Evolutionary conservation across 2,888 invertebrate species (phyloP).

Genomic region (Philereme transversata): DNA sequence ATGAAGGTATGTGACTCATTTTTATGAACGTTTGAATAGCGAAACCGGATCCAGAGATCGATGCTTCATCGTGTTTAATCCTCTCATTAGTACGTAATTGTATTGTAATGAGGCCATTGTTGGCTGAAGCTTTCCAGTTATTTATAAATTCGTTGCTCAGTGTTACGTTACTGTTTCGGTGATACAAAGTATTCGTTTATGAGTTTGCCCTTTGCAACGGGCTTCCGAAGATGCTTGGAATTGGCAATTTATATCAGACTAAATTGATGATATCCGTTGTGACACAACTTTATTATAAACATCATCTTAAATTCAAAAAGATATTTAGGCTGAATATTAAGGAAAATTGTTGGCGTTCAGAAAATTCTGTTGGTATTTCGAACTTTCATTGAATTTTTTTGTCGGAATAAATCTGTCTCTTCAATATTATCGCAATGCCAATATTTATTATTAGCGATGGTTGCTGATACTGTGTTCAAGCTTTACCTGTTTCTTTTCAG

Average conservation of each 20-base stretch:
- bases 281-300: background rate
- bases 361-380: no score
- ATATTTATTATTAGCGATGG: no score
- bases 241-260: background rate
- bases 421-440: no score
- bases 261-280: background rate
- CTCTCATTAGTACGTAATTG: constrained; percentile 37
- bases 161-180: background rate
- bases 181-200: no score
- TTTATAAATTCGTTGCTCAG: constrained; percentile 36
- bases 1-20: constrained; percentile 89
- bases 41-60: constrained; percentile 49
- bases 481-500: no score
- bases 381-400: no score
- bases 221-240: background rate
- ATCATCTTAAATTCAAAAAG: no score
- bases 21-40: constrained; percentile 56
- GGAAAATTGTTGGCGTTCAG: no score
- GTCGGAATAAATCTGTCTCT: no score
- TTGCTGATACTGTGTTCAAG: no score
- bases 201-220: background rate
- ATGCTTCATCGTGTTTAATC: constrained; percentile 43
- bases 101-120: constrained; percentile 35
- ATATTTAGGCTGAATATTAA: no score
- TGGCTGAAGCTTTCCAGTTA: constrained; percentile 32